These are phyloP conservation scores for Plagodis pulveraria DNA, from an alignment of 2,888 invertebrate genomes.

Conservation along the genomic window DNA sequence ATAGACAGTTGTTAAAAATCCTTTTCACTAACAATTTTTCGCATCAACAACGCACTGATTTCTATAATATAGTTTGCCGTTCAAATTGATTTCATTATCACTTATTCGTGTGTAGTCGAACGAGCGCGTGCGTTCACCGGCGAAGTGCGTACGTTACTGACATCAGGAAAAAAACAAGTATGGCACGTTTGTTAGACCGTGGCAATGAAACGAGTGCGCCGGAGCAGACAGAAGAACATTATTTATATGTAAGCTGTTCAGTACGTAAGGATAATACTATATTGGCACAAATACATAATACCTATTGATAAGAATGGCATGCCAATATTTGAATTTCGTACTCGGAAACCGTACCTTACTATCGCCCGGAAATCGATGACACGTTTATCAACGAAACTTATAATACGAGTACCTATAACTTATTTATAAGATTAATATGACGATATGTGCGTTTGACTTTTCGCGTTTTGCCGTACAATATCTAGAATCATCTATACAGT, in stretches of 20 bases:
- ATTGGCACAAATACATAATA: slow-evolving; percentile 1
- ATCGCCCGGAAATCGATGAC: slow-evolving; percentile 9
- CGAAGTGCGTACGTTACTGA: slow-evolving; percentile 47
- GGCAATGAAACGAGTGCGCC: slow-evolving; percentile 55
- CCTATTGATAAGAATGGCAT: slow-evolving; percentile 12
- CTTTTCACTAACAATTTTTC: slow-evolving; percentile 10
- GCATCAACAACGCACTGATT: slow-evolving; percentile 9
- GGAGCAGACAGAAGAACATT: slow-evolving; percentile 41
- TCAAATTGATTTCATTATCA: slow-evolving; percentile 33
- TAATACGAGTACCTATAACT: too few species aligned
- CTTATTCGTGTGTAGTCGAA: slow-evolving; percentile 12
- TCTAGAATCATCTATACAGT: too few species aligned
- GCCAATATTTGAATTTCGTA: not conserved
- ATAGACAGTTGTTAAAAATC: slow-evolving; percentile 1
- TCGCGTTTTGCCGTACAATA: too few species aligned
- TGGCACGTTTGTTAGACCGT: slow-evolving; percentile 45
- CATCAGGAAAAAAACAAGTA: slow-evolving; percentile 30
- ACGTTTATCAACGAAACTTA: not conserved
- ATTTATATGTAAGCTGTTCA: slow-evolving; percentile 41
- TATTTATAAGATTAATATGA: too few species aligned
- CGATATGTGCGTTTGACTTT: too few species aligned
- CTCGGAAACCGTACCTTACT: slow-evolving; percentile 5
- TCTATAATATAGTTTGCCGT: slow-evolving; percentile 26
- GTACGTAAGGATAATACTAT: not conserved
- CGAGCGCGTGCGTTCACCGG: slow-evolving; percentile 42